phyloP scores from a whole-genome alignment of 1,140 invertebrate genomes.

The Megalopta genalis region DNA sequence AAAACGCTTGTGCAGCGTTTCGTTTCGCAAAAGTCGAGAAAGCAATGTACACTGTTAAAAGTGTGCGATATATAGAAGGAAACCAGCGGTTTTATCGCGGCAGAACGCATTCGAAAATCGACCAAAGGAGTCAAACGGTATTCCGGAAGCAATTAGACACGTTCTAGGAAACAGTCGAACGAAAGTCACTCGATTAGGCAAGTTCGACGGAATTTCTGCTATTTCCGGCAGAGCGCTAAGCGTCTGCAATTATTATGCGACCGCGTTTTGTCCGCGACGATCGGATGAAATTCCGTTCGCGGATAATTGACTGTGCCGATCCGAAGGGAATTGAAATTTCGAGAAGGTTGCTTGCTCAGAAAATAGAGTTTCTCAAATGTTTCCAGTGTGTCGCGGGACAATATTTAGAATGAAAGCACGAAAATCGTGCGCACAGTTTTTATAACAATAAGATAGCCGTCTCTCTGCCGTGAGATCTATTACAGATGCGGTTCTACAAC shows the following conservation, averaged over 20 bases:
- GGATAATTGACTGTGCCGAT: slow-evolving; percentile 5
- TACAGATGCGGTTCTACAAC: slow-evolving; percentile 2
- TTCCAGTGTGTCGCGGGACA: neutral
- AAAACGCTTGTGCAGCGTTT: no score
- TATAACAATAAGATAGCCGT: slow-evolving; percentile 25
- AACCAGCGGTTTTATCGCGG: neutral
- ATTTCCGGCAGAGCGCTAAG: slow-evolving; percentile 24
- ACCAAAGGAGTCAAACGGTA: slow-evolving; percentile 14
- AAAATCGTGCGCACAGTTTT: slow-evolving; percentile 14
- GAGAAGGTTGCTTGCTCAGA: slow-evolving; percentile 1
- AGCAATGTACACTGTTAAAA: no score
- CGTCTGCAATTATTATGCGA: slow-evolving; percentile 20
- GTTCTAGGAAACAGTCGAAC: slow-evolving; percentile 18
- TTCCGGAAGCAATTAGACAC: slow-evolving; percentile 49
- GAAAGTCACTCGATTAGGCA: slow-evolving; percentile 14
- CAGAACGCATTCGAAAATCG: neutral
- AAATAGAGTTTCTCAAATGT: slow-evolving; percentile 17
- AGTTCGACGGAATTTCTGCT: slow-evolving; percentile 25
- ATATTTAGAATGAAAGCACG: slow-evolving; percentile 31
- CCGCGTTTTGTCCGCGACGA: neutral
- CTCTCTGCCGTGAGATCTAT: neutral
- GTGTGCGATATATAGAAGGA: no score
- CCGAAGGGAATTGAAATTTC: slow-evolving; percentile 10
- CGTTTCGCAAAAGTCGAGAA: no score
- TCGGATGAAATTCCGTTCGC: neutral